Conservation (phyloP, 2,888 invertebrate species). For the Rotaria magnacalcarata region DNA sequence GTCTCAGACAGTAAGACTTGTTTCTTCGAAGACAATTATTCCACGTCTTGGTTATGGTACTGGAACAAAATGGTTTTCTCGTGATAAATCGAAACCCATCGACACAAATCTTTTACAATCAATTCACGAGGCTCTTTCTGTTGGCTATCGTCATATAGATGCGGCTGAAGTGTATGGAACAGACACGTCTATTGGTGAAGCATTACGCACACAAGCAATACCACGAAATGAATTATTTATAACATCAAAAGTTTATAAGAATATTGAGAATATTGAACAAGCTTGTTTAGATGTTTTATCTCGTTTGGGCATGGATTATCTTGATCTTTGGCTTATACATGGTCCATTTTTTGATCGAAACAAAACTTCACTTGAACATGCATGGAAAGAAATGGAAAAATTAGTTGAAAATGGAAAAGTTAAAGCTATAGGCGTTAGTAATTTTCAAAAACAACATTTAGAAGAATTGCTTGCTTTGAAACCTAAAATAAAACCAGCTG, state of each 20-base stretch:
- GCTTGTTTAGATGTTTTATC: conserved; percentile 50
- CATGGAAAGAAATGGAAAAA: conserved; percentile 50
- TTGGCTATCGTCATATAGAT: conserved; percentile 38
- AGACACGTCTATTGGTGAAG: conserved; percentile 34
- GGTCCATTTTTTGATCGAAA: conserved; percentile 46
- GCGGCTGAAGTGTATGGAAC: conserved; percentile 37
- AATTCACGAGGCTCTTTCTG: not conserved
- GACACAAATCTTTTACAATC: too few relatives aligned
- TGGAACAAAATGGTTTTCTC: too few relatives aligned
- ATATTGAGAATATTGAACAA: conserved; percentile 47
- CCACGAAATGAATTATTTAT: conserved; percentile 36
- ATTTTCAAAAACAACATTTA: conserved; percentile 51
- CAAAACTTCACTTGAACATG: conserved; percentile 49
- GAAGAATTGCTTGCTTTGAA: conserved; percentile 50
- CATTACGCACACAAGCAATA: not conserved
- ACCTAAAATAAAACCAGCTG: conserved; percentile 48
- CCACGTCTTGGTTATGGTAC: too few relatives aligned
- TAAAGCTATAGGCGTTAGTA: conserved; percentile 52
- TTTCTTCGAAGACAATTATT: too few relatives aligned
- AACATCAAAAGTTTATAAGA: conserved; percentile 33
- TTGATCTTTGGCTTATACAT: conserved; percentile 52
- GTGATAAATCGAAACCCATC: not conserved
- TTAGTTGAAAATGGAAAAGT: conserved; percentile 49
- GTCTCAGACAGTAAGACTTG: too few relatives aligned
- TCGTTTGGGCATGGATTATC: conserved; percentile 49